phyloP scores from a whole-genome alignment of 1,140 invertebrate genomes.

The Lysiphlebus fabarum region DNA sequence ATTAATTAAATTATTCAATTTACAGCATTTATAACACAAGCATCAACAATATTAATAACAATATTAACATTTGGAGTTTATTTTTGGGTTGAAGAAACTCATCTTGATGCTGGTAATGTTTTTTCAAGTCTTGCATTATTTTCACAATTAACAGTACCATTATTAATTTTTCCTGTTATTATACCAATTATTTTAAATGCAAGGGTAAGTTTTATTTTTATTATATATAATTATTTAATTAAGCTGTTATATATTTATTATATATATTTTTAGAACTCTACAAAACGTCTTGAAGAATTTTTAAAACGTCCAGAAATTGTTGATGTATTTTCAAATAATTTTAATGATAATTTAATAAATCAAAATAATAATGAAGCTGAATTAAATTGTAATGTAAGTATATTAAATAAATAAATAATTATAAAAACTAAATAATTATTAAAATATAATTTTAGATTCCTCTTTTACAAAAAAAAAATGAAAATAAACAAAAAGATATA shows the following conservation, averaged over 20 bases:
- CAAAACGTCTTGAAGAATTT: constrained; percentile 66
- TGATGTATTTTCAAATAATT: constrained; percentile 53
- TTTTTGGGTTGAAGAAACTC: constrained; percentile 57
- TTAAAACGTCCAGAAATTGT: constrained; percentile 65
- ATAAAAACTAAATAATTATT: no score
- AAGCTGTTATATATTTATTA: constrained; percentile 23
- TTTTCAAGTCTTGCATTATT: constrained; percentile 77
- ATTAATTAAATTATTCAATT: constrained; percentile 30
- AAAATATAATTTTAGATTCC: no score
- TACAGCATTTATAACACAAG: constrained; percentile 71
- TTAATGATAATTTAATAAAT: no score
- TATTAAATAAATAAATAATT: no score
- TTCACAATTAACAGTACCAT: constrained; percentile 74
- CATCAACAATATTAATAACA: constrained; percentile 68
- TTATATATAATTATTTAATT: not conserved
- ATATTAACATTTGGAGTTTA: constrained; percentile 70
- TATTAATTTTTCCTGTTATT: constrained; percentile 76
- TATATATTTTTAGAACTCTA: constrained; percentile 60
- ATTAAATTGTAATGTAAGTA: constrained; percentile 20
- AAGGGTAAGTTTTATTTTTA: constrained; percentile 54
- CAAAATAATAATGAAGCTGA: no score
- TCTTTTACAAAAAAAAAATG: no score
- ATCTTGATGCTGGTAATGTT: constrained; percentile 66
- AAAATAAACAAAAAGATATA: no score
- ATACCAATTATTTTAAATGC: constrained; percentile 75